phyloP scores from a whole-genome alignment of 2,797 vertebrate genomes.

The Huso huso region DNA sequence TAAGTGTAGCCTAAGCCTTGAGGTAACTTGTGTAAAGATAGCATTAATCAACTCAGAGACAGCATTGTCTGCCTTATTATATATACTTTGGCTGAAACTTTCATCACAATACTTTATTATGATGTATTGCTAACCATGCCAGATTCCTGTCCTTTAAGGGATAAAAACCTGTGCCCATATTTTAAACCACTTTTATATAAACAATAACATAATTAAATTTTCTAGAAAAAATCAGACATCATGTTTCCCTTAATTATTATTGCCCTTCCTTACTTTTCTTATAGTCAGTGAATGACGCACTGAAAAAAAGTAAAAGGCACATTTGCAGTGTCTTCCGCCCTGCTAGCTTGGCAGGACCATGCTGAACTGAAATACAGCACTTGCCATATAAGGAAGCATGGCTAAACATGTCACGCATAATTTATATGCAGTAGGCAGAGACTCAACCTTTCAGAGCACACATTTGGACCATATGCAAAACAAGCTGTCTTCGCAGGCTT shows the following conservation, averaged over 20 bases:
- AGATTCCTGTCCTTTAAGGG: conserved; percentile 34
- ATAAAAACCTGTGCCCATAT: conserved; percentile 19
- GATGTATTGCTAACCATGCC: conserved; percentile 29
- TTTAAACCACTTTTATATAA: conserved; percentile 20
- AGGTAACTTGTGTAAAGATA: no score
- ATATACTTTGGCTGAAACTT: no score
- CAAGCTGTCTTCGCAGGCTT: conserved; percentile 16
- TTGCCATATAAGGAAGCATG: conserved; percentile 77
- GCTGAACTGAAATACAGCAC: conserved; percentile 68
- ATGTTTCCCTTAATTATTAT: conserved; percentile 26
- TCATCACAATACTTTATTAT: no score
- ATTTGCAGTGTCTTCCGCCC: conserved; percentile 49
- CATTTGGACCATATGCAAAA: conserved; percentile 45
- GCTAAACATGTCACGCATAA: conserved; percentile 75
- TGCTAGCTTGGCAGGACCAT: conserved; percentile 69
- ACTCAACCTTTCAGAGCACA: conserved; percentile 54
- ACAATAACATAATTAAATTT: neutral
- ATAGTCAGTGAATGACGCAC: conserved; percentile 63
- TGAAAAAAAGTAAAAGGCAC: conserved; percentile 54
- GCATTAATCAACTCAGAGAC: no score
- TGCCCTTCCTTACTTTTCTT: conserved; percentile 56
- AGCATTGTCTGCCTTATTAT: no score
- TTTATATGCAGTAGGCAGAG: conserved; percentile 70
- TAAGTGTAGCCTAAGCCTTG: no score
- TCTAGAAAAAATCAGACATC: conserved; percentile 12